Conservation (phyloP, 2,797 vertebrate species). For the Coregonus suidteri region DNA sequence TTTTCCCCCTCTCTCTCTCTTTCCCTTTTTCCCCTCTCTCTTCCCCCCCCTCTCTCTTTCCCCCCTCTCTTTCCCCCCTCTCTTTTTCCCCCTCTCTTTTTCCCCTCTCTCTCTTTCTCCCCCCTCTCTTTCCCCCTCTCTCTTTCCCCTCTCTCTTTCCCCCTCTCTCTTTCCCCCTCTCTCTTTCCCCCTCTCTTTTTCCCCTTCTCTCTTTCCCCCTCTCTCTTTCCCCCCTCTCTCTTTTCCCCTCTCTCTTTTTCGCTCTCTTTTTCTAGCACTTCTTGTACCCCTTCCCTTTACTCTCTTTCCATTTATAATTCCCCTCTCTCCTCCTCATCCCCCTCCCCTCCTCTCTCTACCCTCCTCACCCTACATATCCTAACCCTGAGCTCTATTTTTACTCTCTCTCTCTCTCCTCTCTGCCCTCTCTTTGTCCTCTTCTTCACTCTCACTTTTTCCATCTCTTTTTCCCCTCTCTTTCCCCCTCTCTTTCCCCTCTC, state of each 20-base stretch:
- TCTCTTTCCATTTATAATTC: conserved; percentile 22
- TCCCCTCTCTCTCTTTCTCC: not conserved
- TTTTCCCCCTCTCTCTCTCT: not conserved
- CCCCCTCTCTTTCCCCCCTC: not conserved
- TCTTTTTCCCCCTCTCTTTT: no score
- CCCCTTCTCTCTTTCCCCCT: not conserved
- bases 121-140: no score
- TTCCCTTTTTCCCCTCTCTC: not conserved
- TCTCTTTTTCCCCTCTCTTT: conserved; percentile 27
- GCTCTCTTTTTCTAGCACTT: not conserved
- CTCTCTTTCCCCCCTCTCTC: not conserved
- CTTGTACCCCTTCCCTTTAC: conserved; percentile 11
- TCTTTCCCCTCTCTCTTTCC: not conserved
- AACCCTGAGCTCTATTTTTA: conserved; percentile 42
- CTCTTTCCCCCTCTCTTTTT: not conserved
- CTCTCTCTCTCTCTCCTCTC: conserved; percentile 38
- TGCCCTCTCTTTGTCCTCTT: conserved; percentile 53
- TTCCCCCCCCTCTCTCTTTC: not conserved
- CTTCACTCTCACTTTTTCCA: conserved; percentile 35
- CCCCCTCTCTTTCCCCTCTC: no score
- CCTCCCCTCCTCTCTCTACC: conserved; percentile 23
- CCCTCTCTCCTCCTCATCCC: conserved; percentile 20
- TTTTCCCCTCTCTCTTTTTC: not conserved
- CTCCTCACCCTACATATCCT: conserved; percentile 54
- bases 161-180: not conserved